Percentiles rank a stretch among this genome's conserved stretches.
phyloP scores from a whole-genome alignment of 2,888 invertebrate species.

The Drosophila acutilabella region DNA sequence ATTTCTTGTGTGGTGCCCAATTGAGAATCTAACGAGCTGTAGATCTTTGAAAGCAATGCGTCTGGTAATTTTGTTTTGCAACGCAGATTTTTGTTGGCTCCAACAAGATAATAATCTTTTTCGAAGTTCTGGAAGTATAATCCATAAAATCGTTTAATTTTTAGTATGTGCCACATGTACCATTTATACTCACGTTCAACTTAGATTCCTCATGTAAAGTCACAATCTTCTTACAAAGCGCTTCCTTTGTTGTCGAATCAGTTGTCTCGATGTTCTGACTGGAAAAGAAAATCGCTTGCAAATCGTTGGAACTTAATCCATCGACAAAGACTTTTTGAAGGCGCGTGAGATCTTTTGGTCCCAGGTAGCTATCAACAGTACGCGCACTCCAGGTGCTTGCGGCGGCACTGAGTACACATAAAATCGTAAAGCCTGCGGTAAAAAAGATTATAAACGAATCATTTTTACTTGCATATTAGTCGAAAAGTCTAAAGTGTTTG shows the following conservation, averaged over 20 bases:
- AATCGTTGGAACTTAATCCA: constrained; percentile 87
- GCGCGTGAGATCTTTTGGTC: constrained; percentile 81
- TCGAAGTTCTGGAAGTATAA: constrained; percentile 85
- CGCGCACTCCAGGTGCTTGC: constrained; percentile 63
- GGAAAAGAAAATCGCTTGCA: constrained; percentile 90
- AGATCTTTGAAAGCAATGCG: constrained; percentile 86
- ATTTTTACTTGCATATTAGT: background rate
- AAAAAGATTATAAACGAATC: background rate
- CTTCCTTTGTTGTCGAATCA: constrained; percentile 86
- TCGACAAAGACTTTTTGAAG: constrained; percentile 84
- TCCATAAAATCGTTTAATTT: no score
- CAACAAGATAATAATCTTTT: constrained; percentile 89
- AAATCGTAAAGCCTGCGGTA: constrained; percentile 51
- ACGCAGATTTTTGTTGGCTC: constrained; percentile 87
- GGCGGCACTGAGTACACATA: constrained; percentile 57
- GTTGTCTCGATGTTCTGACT: constrained; percentile 90
- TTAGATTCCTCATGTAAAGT: constrained; percentile 82
- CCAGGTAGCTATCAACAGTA: constrained; percentile 83
- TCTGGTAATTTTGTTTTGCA: constrained; percentile 86
- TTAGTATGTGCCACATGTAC: background rate
- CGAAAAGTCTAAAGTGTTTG: constrained; percentile 7
- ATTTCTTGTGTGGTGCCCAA: constrained; percentile 89
- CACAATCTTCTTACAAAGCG: constrained; percentile 86
- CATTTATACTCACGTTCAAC: constrained; percentile 85
- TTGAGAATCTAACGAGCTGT: constrained; percentile 88